Base-by-base conservation (phyloP, 2,888 invertebrate genomes). In the Athetis lepigone region DNA sequence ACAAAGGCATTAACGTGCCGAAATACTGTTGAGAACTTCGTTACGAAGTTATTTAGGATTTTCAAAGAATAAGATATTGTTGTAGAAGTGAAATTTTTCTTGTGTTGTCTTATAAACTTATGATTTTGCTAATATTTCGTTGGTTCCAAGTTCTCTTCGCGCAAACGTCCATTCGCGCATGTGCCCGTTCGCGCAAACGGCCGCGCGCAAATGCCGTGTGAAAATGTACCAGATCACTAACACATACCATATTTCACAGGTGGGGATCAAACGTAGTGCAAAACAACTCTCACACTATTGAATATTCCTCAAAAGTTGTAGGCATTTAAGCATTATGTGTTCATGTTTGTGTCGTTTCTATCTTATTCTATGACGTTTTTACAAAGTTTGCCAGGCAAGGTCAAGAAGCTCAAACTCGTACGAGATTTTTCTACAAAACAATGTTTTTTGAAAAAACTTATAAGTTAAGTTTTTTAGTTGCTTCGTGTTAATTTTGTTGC, bases 11-110 rank as follows among this genome's bases (percentile, higher is more conserved):
- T 77, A 79, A 73, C 58, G 66, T 63, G 68, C 60, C 75, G 69
- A 60, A 79, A 81, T 80, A 77, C 80, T 72, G 62, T 71, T 79
- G 66, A 63, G 66, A 81, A 83, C 72, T 84, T 82, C 47, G 76
- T 80, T 71, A 77, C 67, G 46, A 79, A 85, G 76, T 83, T 83
- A 64, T 62, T 67, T 39, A 54, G 49, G 62, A 70, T 71, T 77
- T 78, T 2, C 59, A 58, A 21, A 64, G 63, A 64, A 33, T 40
- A 68, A 69, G 45, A 58, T 13, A 33, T 33, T 4, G 3, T 7
- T 33, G 4, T 13, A 33, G 33, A 33, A 11, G 13, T 0, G 13
- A 33, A 25, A 3, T 25, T 25, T 25, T 6, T 25, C 4, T 25
- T 6, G 25, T 6, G 25, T 25, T 4, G 6, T 25, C 25, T 25